Percentiles rank a stretch among this genome's conserved stretches.
Conservation (phyloP, 2,113 vertebrate species). For the Labrus mixtus region DNA sequence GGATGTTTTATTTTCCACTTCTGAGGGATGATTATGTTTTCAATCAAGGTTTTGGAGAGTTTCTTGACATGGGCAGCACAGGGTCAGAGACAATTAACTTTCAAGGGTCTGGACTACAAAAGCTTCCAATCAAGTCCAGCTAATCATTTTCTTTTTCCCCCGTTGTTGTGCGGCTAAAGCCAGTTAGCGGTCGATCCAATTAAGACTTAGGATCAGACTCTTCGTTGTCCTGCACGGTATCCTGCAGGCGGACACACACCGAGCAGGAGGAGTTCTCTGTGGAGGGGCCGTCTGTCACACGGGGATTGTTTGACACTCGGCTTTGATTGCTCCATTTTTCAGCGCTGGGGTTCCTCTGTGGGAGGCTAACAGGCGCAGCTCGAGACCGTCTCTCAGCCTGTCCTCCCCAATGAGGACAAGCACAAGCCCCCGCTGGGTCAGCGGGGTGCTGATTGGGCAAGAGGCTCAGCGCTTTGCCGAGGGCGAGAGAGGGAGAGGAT, state of each 20-base stretch:
- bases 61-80: slow-evolving; percentile 47
- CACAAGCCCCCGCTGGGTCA: slow-evolving; percentile 46
- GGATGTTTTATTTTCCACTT: slow-evolving; percentile 58
- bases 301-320: slow-evolving; percentile 62
- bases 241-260: slow-evolving; percentile 32
- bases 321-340: slow-evolving; percentile 77
- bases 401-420: slow-evolving; percentile 54
- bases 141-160: slow-evolving; percentile 56
- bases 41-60: slow-evolving; percentile 55
- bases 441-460: slow-evolving; percentile 73
- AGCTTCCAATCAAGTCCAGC: slow-evolving; percentile 69
- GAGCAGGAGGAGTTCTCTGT: slow-evolving; percentile 45
- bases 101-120: slow-evolving; percentile 60
- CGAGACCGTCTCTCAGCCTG: slow-evolving; percentile 40
- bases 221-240: slow-evolving; percentile 15
- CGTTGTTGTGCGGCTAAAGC: slow-evolving; percentile 49
- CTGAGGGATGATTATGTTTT: slow-evolving; percentile 56
- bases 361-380: slow-evolving; percentile 71
- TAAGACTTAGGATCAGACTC: slow-evolving; percentile 57
- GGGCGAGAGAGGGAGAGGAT: slow-evolving; percentile 33
- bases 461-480: slow-evolving; percentile 25
- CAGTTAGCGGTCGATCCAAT: slow-evolving; percentile 72
- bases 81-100: slow-evolving; percentile 73
- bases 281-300: slow-evolving; percentile 55
- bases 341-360: slow-evolving; percentile 54